Conservation (phyloP, 53 echinoderm and acorn worm species). For the Holothuria scabra region DNA sequence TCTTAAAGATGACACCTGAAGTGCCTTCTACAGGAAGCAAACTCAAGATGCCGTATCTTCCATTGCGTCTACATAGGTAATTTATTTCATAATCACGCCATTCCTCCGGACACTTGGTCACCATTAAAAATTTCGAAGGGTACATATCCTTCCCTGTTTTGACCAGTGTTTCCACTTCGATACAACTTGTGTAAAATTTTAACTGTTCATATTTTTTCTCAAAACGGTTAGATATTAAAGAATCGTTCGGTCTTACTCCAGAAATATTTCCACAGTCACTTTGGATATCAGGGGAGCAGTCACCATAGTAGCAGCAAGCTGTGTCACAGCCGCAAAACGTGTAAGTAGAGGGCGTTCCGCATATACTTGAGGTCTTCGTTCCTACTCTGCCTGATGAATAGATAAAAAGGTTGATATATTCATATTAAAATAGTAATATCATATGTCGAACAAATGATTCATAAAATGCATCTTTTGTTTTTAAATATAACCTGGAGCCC, state of each 20-base stretch:
- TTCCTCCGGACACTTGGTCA: neutral
- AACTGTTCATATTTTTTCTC: neutral
- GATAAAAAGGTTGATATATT: too few species aligned
- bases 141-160: neutral
- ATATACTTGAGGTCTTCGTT: neutral
- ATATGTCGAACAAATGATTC: too few species aligned
- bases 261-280: neutral
- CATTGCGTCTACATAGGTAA: neutral
- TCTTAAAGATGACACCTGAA: conserved; percentile 15
- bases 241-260: neutral
- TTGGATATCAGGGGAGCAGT: conserved; percentile 1
- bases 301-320: neutral
- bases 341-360: neutral
- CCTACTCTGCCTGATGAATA: neutral
- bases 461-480: too few species aligned
- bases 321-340: neutral
- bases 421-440: too few species aligned
- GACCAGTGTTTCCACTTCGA: neutral
- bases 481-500: too few species aligned
- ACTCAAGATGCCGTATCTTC: neutral
- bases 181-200: neutral
- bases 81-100: neutral
- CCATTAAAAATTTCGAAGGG: neutral
- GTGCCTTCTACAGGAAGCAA: neutral
- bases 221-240: neutral